phyloP scores from a whole-genome alignment of 2,113 vertebrate species.

The Clarias macrocephalus region DNA sequence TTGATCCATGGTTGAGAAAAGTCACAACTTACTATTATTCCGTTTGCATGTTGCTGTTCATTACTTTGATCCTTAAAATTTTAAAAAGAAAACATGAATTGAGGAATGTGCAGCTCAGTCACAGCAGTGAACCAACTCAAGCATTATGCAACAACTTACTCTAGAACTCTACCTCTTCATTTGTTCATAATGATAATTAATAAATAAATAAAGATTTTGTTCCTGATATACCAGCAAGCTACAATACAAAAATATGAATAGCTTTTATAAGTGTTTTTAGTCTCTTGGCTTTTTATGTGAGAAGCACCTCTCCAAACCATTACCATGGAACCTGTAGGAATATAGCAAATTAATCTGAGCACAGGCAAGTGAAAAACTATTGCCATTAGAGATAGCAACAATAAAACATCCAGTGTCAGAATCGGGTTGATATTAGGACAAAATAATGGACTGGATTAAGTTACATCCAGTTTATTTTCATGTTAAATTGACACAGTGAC shows the following conservation, averaged over 20 bases:
- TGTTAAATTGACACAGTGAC: neutral
- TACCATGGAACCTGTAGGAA: conserved; percentile 27
- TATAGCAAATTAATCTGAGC: conserved; percentile 27
- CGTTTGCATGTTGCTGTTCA: conserved; percentile 98
- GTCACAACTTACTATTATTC: conserved; percentile 98
- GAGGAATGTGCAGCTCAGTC: conserved; percentile 28
- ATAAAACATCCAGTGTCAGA: neutral
- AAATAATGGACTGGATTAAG: neutral
- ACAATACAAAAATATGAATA: neutral
- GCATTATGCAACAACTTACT: neutral
- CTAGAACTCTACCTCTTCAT: neutral
- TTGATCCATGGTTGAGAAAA: conserved; percentile 71
- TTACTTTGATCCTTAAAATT: conserved; percentile 99
- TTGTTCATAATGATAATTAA: neutral
- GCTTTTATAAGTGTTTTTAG: neutral
- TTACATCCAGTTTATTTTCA: neutral
- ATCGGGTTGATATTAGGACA: too few relatives aligned
- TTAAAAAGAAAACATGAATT: conserved; percentile 52
- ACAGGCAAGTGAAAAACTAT: conserved; percentile 40
- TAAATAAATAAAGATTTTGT: neutral
- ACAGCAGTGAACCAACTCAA: conserved; percentile 8
- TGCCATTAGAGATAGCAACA: conserved; percentile 11
- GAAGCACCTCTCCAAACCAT: conserved; percentile 48
- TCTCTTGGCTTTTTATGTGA: neutral
- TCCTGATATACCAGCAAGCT: conserved; percentile 14